Base-by-base conservation (phyloP, 1,140 invertebrate genomes). In the Hycleus cichorii region DNA sequence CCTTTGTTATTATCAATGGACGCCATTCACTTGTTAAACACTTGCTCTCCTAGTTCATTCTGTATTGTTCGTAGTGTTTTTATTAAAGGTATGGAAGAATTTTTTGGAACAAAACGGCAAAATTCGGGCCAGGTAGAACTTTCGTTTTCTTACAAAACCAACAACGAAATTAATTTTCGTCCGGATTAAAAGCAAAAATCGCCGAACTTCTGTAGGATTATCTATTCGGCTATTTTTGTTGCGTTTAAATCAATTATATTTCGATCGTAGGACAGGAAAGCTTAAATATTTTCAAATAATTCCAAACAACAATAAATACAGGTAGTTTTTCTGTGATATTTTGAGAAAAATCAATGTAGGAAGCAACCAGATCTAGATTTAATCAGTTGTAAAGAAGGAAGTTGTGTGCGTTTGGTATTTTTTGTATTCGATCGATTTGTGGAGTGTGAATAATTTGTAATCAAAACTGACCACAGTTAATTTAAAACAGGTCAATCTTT, bases 11-110 rank as follows among this genome's bases (percentile, higher is more conserved):
- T 66, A 68, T 68, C 66, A 68, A 68, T 68, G 66, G 59, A 66
- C 60, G 47, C 66, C 66, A 68, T 68, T 68, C 66, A 68, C 66
- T 68, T 67, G 64, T 63, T 66, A 68, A 68, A 68, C 64, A 68
- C 64, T 66, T 64, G 64, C 63, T 57, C 32, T 32, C 32, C 32
- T 62, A 60, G 49, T 64, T 47, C 57, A 58, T 53, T 39, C 44
- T 39, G 26, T 50, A 64, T 66, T 68, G 66, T 66, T 56, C 39
- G 53, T 32, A 46, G 44, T 56, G 55, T 64, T 66, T 68, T 63
- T 66, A 64, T 62, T 53, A 54, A 58, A 56, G 66, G 59, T 60
- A 58, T 60, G 60, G 59, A 65, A 66, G 64, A 64, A 60, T 64
- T 64, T 12, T 55, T 58, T 49, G 57, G 49, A 52, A 43, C 18